Conservation (phyloP, 2,888 invertebrate genomes). For the Amphipoea oculea region DNA sequence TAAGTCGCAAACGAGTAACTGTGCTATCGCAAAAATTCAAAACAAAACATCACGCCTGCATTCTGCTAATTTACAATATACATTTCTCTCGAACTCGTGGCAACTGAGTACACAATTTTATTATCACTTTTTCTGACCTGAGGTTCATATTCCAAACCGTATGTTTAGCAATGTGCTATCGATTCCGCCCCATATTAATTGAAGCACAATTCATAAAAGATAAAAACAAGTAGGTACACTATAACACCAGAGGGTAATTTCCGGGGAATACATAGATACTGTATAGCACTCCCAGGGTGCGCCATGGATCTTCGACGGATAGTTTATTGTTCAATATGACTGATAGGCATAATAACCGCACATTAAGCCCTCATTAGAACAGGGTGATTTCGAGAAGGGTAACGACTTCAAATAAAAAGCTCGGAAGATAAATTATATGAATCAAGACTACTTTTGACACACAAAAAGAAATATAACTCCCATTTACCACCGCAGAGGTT, state of each 20-base stretch:
- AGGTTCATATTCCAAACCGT: not conserved
- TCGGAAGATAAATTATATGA: slow-evolving; percentile 34
- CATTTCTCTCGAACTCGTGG: not conserved
- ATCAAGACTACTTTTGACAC: slow-evolving; percentile 39
- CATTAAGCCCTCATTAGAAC: slow-evolving; percentile 64
- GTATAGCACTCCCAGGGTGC: slow-evolving; percentile 8
- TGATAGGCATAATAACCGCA: slow-evolving; percentile 64
- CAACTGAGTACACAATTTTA: not conserved
- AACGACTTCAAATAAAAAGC: slow-evolving; percentile 34
- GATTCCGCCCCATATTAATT: not conserved
- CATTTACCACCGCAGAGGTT: slow-evolving; percentile 48
- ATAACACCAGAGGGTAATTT: slow-evolving; percentile 24
- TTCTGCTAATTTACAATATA: not conserved
- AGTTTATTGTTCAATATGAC: slow-evolving; percentile 63
- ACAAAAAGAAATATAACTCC: slow-evolving; percentile 45
- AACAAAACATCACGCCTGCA: not conserved
- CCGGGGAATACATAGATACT: slow-evolving; percentile 1
- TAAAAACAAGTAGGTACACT: not conserved
- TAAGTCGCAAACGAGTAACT: not conserved
- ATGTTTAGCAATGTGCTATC: not conserved
- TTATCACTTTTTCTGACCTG: no score
- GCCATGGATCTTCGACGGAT: slow-evolving; percentile 25
- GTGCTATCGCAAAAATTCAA: not conserved
- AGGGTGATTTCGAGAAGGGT: slow-evolving; percentile 31
- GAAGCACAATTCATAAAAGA: not conserved